These are phyloP conservation scores for Saccostrea cuccullata DNA, from an alignment of 1,140 invertebrate species.

Conservation along the genomic window DNA sequence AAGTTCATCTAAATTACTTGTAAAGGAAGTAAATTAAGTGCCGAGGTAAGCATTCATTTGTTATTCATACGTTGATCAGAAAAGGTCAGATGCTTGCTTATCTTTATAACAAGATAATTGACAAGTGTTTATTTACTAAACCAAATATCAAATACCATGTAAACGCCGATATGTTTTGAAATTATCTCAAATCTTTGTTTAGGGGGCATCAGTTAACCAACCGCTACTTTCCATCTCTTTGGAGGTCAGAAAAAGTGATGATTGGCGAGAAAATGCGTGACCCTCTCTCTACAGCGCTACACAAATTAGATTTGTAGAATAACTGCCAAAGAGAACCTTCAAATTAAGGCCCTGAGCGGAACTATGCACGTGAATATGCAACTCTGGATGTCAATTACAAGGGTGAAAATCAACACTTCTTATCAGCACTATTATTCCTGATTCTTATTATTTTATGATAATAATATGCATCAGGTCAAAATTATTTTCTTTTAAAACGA, in stretches of 20 bases:
- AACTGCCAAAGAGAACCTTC: neutral
- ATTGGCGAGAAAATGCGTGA: conserved; percentile 8
- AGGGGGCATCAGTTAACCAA: conserved; percentile 9
- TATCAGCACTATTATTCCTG: neutral
- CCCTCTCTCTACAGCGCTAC: neutral
- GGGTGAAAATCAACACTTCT: conserved; percentile 5
- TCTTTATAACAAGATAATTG: conserved; percentile 31
- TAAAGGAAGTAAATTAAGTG: neutral
- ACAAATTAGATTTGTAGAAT: conserved; percentile 30
- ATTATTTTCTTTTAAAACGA: neutral
- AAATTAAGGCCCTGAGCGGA: neutral
- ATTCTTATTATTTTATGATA: conserved; percentile 2
- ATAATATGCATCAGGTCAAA: neutral
- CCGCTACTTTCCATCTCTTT: neutral
- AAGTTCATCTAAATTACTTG: neutral
- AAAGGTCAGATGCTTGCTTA: conserved; percentile 22
- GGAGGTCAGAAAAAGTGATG: conserved; percentile 23
- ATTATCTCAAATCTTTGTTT: conserved; percentile 38
- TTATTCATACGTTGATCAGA: neutral
- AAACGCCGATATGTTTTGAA: conserved; percentile 41
- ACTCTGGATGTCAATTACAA: conserved; percentile 23
- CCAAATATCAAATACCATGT: conserved; percentile 33
- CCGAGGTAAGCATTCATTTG: neutral
- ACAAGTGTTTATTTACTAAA: conserved; percentile 42
- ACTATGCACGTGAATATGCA: conserved; percentile 27